A percentile compares a stretch with the other conserved stretches of the same genome.
These are phyloP conservation scores for Perdita meconis DNA, from an alignment of 2,888 invertebrate genomes.

Conservation along the genomic window DNA sequence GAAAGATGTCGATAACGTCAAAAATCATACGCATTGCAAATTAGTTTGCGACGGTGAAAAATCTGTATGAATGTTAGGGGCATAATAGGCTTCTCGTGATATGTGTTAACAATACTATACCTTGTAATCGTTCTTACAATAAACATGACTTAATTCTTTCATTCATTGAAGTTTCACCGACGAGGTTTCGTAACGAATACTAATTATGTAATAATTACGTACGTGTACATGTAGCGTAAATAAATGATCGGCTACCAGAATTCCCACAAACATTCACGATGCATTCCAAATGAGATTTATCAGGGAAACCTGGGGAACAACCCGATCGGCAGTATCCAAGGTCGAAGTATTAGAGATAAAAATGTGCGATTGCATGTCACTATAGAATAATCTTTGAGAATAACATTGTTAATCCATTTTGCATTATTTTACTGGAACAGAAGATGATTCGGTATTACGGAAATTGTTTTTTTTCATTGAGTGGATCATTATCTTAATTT, in stretches of 20 bases:
- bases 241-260: neutral
- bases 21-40: neutral
- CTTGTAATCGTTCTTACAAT: neutral
- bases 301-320: neutral
- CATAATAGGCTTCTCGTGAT: neutral
- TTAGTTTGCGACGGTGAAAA: neutral
- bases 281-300: slow-evolving; percentile 2
- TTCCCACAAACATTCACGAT: neutral
- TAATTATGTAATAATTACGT: neutral
- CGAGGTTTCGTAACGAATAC: neutral
- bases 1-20: neutral
- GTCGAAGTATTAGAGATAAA: neutral
- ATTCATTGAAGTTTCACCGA: neutral
- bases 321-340: neutral
- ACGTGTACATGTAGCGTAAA: neutral
- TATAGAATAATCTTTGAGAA: neutral
- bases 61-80: no score
- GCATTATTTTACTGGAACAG: no score
- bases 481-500: no score
- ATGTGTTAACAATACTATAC: neutral
- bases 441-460: no score
- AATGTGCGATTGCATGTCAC: neutral
- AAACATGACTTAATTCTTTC: neutral
- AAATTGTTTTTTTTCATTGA: no score
- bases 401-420: no score